Conservation (phyloP, 2,113 vertebrate genomes). For the Megaceryle torquata region DNA sequence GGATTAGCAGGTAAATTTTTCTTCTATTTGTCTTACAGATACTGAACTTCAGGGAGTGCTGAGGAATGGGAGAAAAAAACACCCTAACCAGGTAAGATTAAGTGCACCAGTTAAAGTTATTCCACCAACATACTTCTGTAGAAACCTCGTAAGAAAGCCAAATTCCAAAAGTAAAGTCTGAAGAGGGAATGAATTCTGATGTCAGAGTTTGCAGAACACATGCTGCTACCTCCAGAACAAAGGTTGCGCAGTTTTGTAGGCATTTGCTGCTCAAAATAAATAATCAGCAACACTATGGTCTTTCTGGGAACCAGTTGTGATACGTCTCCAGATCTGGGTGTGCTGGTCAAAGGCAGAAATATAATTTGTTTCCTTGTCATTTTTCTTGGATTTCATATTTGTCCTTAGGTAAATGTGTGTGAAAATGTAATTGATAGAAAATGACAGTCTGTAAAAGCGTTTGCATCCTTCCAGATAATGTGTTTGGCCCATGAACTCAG, state of each 20-base stretch:
- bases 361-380: neutral
- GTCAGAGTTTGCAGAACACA: neutral
- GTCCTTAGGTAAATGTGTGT: neutral
- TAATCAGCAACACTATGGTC: neutral
- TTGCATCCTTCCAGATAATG: neutral
- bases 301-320: neutral
- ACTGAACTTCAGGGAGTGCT: neutral
- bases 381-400: neutral
- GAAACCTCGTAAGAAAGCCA: neutral
- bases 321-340: neutral
- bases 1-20: neutral
- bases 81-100: neutral
- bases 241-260: neutral
- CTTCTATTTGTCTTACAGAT: neutral
- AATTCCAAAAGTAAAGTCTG: neutral
- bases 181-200: slow-evolving; percentile 6
- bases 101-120: neutral
- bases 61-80: neutral
- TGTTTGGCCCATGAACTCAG: neutral
- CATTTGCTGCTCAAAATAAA: neutral
- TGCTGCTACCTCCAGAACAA: neutral
- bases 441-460: neutral
- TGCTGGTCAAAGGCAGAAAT: neutral
- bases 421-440: slow-evolving; percentile 22
- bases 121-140: neutral